Evolutionary conservation across 53 echinoderm and acorn worm species (phyloP), one percentile per base, ranked within the genome.

Genomic region (Holothuria scabra): DNA sequence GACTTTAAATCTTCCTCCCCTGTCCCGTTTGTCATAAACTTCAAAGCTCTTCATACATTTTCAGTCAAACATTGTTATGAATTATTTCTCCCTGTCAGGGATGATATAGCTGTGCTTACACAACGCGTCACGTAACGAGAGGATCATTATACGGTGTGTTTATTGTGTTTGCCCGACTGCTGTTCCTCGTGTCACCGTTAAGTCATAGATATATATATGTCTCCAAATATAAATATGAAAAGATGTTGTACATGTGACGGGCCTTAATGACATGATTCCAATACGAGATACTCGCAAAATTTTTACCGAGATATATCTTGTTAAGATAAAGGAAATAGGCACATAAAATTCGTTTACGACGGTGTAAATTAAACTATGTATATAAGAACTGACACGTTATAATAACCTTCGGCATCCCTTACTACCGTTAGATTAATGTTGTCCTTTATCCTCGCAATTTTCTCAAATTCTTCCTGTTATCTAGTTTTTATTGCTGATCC

Each of bases 31-130:
- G 72, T 72, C 46, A 72, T 72, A 41, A 72, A 72, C 46, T 72
- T 21, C 72, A 72, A n/a, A 35, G 46, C 34, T 72, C 20, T 46
- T 21, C n/a, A 14, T 69, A 20, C 21, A 4, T 69, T 12, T 69
- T 22, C 72, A 44, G 72, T 44, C 46, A 72, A 72, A 72, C 72
- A 72, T 24, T 72, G 72, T 72, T 72, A 72, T 72, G 72, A 72
- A 44, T 72, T 72, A 72, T 72, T 46, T 28, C 44, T 48, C 24
- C 46, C 9, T 23, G 46, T 20, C 44, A 48, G 19, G 20, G 19
- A 37, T 34, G 67, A 67, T 67, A 67, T 72, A 46, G 72, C 7
- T 8, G 69, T 44, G 46, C 46, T 72, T 72, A 46, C 21, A 72
- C 12, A 48, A 72, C n/a, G 24, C 48, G 72, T 72, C 72, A 72